Conservation (phyloP, 2,113 vertebrate species). For the Lathamus discolor region DNA sequence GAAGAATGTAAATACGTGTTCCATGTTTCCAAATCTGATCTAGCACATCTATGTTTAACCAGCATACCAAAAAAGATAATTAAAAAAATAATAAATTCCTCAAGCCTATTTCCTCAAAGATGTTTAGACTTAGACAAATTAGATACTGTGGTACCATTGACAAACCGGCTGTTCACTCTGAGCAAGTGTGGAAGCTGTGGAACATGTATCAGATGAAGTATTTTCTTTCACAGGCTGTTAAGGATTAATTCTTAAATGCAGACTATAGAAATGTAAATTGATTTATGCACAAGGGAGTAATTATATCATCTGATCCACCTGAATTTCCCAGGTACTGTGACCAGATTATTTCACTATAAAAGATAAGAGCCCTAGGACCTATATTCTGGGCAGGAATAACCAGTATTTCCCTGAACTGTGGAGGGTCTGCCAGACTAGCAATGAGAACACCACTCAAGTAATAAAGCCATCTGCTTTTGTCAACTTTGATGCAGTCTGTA, state of each 20-base stretch:
- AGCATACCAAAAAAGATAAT: neutral
- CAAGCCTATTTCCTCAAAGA: neutral
- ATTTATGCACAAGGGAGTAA: conserved; percentile 20
- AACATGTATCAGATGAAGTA: neutral
- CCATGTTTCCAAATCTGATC: neutral
- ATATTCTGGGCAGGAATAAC: neutral
- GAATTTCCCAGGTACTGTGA: neutral
- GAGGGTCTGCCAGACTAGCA: conserved; percentile 5
- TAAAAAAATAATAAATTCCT: neutral
- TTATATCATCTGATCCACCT: conserved; percentile 1
- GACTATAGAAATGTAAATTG: neutral
- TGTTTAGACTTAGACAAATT: neutral
- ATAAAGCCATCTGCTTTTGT: neutral
- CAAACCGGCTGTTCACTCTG: neutral
- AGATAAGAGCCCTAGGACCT: neutral
- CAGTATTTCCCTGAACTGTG: neutral
- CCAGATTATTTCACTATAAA: neutral
- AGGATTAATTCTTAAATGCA: conserved; percentile 55
- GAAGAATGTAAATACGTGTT: neutral
- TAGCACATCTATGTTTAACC: neutral
- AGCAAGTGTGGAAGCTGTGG: neutral
- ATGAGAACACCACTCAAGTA: neutral
- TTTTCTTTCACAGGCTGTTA: neutral
- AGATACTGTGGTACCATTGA: neutral
- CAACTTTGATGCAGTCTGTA: neutral